A percentile compares a stretch with the other conserved stretches of the same genome.
These are phyloP conservation scores for Lagenorhynchus albirostris DNA, from an alignment of 2,113 vertebrate genomes.

Conservation along the genomic window DNA sequence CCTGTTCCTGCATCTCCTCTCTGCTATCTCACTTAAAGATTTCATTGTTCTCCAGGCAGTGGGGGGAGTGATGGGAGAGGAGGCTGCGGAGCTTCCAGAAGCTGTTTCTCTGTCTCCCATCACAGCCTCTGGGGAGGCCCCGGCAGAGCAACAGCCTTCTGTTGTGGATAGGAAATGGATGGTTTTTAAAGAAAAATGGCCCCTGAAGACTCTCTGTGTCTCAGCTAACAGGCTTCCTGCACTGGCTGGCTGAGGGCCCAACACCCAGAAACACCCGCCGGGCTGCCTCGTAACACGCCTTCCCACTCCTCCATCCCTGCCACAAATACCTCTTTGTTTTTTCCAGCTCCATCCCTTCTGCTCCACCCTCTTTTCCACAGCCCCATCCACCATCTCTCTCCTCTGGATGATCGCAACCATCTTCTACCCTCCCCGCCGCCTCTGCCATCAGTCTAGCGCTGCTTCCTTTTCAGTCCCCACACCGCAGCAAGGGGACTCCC, in stretches of 20 bases:
- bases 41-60: background rate
- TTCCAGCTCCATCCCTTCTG: accelerated
- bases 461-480: accelerated
- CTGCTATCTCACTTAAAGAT: background rate
- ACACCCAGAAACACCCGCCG: background rate
- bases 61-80: background rate
- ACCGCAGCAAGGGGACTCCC: accelerated
- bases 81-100: background rate
- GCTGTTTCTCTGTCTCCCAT: background rate
- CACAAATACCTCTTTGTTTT: background rate
- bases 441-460: background rate
- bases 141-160: conserved; percentile 14
- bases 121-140: conserved; percentile 20
- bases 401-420: accelerated
- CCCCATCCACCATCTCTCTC: background rate
- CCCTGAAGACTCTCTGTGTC: background rate
- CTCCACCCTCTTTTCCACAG: too few species aligned
- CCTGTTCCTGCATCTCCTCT: background rate
- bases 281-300: background rate
- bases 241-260: background rate
- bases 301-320: background rate
- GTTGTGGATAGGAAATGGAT: background rate
- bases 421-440: accelerated
- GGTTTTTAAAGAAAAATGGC: conserved; percentile 28
- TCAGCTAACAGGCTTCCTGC: background rate